Evolutionary conservation across 2,797 vertebrate species (phyloP).

Genomic region (Eulemur mongoz): DNA sequence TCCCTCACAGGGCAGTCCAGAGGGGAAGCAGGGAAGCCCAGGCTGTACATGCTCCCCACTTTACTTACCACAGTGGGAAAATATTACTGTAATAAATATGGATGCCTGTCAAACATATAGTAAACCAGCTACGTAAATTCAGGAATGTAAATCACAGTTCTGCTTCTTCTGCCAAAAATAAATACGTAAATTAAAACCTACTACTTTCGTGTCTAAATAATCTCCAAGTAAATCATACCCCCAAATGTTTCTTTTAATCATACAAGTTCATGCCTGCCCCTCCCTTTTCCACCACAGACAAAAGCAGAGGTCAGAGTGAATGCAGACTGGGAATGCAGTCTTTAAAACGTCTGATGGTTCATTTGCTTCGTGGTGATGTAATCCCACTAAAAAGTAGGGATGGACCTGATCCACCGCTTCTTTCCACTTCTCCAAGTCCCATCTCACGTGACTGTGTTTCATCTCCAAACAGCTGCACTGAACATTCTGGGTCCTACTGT

Average conservation of each 20-base stretch:
- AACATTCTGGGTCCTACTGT: neutral
- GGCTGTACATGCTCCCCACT: neutral
- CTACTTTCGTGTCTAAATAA: slow-evolving; percentile 13
- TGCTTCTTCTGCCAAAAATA: slow-evolving; percentile 29
- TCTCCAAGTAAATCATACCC: neutral
- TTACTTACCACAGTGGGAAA: neutral
- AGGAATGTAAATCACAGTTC: slow-evolving; percentile 2
- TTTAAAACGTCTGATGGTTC: neutral
- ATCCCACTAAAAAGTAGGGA: neutral
- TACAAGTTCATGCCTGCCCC: neutral
- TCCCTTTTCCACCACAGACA: neutral
- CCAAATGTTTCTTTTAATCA: neutral
- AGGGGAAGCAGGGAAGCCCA: neutral
- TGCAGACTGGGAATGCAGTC: neutral
- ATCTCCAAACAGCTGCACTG: too few relatives aligned
- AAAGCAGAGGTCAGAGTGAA: neutral
- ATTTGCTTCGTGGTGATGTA: neutral
- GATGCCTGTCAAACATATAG: neutral
- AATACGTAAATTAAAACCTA: slow-evolving; percentile 23
- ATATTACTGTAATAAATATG: neutral
- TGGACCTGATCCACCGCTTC: neutral
- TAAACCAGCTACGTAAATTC: neutral
- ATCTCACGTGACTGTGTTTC: neutral
- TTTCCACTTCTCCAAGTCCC: neutral
- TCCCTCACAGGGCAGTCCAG: neutral